Conservation (phyloP, 2,797 vertebrate species). For the Myoxocephalus aenaeus region DNA sequence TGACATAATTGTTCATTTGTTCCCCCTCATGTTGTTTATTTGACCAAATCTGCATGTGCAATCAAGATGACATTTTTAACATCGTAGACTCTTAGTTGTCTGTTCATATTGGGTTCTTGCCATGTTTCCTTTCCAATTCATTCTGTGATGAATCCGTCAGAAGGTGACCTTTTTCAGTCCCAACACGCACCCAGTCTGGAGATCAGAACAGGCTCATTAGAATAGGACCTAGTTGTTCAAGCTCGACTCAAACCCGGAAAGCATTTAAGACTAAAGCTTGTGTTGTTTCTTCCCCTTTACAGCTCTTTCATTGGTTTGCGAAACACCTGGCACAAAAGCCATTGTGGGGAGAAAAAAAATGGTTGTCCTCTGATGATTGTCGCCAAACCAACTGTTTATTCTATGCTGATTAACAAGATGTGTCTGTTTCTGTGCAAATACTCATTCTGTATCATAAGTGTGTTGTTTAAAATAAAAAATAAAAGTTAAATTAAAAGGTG, state of each 20-base stretch:
- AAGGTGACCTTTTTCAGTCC: slow-evolving; percentile 19
- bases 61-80: slow-evolving; percentile 30
- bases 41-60: slow-evolving; percentile 56
- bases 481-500: slow-evolving; percentile 72
- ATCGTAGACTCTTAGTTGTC: slow-evolving; percentile 14
- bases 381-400: slow-evolving; percentile 62
- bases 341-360: slow-evolving; percentile 27
- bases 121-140: slow-evolving; percentile 16
- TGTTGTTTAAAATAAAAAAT: slow-evolving; percentile 72
- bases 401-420: slow-evolving; percentile 52
- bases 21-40: slow-evolving; percentile 30
- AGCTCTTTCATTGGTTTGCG: slow-evolving; percentile 42
- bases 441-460: slow-evolving; percentile 73
- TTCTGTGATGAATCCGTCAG: slow-evolving; percentile 19
- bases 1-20: slow-evolving; percentile 25
- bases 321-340: slow-evolving; percentile 41
- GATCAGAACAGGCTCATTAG: slow-evolving; percentile 21
- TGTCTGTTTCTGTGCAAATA: slow-evolving; percentile 72
- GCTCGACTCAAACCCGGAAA: slow-evolving; percentile 23
- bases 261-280: slow-evolving; percentile 34
- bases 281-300: slow-evolving; percentile 17
- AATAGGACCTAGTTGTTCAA: slow-evolving; percentile 21
- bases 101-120: slow-evolving; percentile 9
- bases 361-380: slow-evolving; percentile 45
- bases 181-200: slow-evolving; percentile 1